Percentiles rank a stretch among this genome's conserved stretches.
phyloP scores from a whole-genome alignment of 2,113 vertebrate species.

The Hemiprocne comata region DNA sequence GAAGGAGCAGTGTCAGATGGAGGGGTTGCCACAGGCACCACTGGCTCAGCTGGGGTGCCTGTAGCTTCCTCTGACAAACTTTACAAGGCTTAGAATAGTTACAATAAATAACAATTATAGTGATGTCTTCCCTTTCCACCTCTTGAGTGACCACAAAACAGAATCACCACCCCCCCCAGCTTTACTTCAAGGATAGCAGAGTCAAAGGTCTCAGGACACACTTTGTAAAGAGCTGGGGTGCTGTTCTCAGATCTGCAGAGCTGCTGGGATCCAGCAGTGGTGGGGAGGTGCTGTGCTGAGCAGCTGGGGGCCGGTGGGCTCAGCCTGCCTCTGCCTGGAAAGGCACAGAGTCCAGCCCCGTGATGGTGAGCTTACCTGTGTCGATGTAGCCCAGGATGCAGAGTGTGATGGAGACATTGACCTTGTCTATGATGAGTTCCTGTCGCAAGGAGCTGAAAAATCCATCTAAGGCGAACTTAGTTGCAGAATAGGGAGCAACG shows the following conservation, averaged over 20 bases:
- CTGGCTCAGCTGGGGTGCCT: accelerated
- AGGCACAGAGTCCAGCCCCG: accelerated
- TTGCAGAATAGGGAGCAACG: slow-evolving; percentile 65
- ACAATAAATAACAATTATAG: background rate
- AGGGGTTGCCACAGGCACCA: background rate
- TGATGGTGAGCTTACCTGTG: slow-evolving; percentile 69
- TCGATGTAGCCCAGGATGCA: slow-evolving; percentile 79
- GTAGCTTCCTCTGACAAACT: background rate
- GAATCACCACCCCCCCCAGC: background rate
- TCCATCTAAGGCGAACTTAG: slow-evolving; percentile 79
- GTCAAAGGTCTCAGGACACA: accelerated
- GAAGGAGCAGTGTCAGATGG: accelerated
- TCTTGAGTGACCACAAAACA: accelerated
- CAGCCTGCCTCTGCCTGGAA: background rate
- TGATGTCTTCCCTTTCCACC: background rate
- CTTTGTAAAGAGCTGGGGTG: accelerated
- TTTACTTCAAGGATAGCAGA: background rate
- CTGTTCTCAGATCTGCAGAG: accelerated
- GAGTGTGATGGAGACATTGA: slow-evolving; percentile 78
- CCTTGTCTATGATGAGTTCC: slow-evolving; percentile 58
- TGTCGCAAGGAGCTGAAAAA: slow-evolving; percentile 78
- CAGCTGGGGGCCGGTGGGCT: background rate
- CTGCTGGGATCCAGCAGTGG: accelerated
- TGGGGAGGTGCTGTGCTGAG: background rate
- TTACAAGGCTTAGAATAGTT: background rate